Evolutionary conservation across 2,797 vertebrate genomes (phyloP), one percentile per base, ranked within the genome.

Genomic region (Melanogrammus aeglefinus): DNA sequence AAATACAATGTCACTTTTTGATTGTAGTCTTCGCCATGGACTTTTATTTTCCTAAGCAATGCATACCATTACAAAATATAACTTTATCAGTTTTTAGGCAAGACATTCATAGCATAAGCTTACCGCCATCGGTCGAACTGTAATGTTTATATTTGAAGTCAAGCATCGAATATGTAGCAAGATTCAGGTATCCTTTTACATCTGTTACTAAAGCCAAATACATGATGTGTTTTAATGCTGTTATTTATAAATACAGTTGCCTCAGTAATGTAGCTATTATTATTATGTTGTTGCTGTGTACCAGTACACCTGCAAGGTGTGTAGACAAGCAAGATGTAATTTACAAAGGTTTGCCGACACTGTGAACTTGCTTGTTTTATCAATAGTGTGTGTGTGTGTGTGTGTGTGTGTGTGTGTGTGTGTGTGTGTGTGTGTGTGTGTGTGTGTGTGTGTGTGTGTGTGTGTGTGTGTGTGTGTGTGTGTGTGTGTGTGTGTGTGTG

Each of bases 151-250:
- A 75, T 82, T 72, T 85, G 89, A 81, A 83, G 81, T 91, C 88
- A 84, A 90, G 85, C 86, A 86, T 90, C 51, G 71, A 74, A 88
- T 84, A 85, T 85, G 88, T 93, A 90, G 89, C 88, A 88, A 87
- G 88, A 91, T 91, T 92, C 91, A 94, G 89, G 91, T 92, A 91
- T 91, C 76, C 88, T 91, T 88, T 79, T 87, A 89, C 83, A 86
- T 91, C 84, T 87, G 85, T 92, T 88, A 84, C 85, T 85, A 81
- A 93, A 90, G 86, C 93, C 92, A 94, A 94, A 94, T 93, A 93
- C 85, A 76, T 79, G 33, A 83, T 75, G 82, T 84, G 73, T 31
- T 63, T 79, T 88, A 91, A 81, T 86, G 78, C 86, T 88, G 75
- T 75, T 88, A 82, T 86, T 86, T 85, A 24, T 24, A n/a, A 63